A percentile compares a stretch with the other conserved stretches of the same genome.
phyloP scores from a whole-genome alignment of 2,797 vertebrate genomes.

The Dallia pectoralis region DNA sequence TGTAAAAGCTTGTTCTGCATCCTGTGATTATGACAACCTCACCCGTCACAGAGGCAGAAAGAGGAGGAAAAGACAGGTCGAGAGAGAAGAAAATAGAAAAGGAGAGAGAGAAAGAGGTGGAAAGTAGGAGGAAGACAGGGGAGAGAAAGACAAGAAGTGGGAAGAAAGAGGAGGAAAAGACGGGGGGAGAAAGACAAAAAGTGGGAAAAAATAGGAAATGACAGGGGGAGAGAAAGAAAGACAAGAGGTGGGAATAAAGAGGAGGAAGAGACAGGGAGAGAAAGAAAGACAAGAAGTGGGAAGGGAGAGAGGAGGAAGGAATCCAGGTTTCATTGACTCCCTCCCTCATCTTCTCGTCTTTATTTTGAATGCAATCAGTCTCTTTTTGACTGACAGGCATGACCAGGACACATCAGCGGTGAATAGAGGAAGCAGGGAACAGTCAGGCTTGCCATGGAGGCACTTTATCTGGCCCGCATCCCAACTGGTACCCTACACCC shows the following conservation, averaged over 20 bases:
- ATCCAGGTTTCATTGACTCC: slow-evolving; percentile 60
- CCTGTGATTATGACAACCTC: slow-evolving; percentile 67
- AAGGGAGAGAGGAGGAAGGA: slow-evolving; percentile 45
- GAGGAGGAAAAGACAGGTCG: not conserved
- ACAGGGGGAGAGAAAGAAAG: not conserved
- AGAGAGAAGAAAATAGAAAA: slow-evolving; percentile 40
- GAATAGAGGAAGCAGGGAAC: slow-evolving; percentile 68
- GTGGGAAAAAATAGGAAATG: not conserved
- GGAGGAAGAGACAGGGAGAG: slow-evolving; percentile 21
- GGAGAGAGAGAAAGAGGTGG: not conserved
- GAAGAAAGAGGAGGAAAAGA: not conserved
- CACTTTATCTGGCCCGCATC: slow-evolving; percentile 4
- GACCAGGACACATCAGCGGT: slow-evolving; percentile 73
- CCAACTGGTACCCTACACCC: not conserved
- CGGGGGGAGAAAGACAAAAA: too few relatives aligned
- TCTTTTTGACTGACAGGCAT: slow-evolving; percentile 71
- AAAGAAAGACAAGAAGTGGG: not conserved
- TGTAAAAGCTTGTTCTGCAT: slow-evolving; percentile 59
- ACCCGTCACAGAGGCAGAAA: slow-evolving; percentile 31
- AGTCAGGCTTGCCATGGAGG: slow-evolving; percentile 28
- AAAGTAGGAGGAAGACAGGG: not conserved
- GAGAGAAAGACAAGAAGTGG: not conserved
- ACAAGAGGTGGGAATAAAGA: not conserved
- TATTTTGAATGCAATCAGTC: slow-evolving; percentile 71
- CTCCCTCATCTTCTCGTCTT: slow-evolving; percentile 55